phyloP scores from a whole-genome alignment of 1,140 invertebrate genomes.

The Oryzaephilus surinamensis region DNA sequence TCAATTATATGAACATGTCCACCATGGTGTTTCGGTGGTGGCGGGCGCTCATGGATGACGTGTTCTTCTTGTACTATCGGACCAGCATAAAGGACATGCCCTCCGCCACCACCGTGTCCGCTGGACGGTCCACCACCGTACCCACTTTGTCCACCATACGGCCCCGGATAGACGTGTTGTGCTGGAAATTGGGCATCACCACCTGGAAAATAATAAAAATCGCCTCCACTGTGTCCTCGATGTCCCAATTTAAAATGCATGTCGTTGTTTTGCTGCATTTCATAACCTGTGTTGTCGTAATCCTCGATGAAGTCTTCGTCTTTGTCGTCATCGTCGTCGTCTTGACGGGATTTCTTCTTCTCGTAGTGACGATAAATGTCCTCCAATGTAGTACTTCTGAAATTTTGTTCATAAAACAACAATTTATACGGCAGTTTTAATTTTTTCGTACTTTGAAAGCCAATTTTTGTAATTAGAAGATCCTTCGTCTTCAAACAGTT shows the following conservation, averaged over 20 bases:
- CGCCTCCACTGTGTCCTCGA: constrained; percentile 15
- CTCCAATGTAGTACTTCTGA: constrained; percentile 49
- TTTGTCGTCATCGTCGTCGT: constrained; percentile 25
- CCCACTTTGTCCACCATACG: constrained; percentile 5
- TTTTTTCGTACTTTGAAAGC: constrained; percentile 47
- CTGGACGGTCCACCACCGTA: constrained; percentile 2
- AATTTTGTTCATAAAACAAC: neutral
- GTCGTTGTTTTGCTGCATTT: neutral
- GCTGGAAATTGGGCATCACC: constrained; percentile 3
- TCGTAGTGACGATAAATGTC: constrained; percentile 48
- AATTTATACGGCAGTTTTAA: neutral
- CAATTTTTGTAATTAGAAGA: constrained; percentile 57
- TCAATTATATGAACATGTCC: no score
- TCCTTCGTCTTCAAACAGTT: constrained; percentile 51
- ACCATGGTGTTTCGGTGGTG: constrained; percentile 30
- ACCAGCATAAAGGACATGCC: neutral
- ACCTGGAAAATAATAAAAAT: constrained; percentile 9
- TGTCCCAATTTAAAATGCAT: constrained; percentile 12
- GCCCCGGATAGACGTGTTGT: no score
- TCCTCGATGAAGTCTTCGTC: constrained; percentile 30
- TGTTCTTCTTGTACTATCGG: constrained; percentile 1
- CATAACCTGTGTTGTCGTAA: constrained; percentile 41
- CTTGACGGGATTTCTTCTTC: constrained; percentile 24
- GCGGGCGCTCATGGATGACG: constrained; percentile 8
- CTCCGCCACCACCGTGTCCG: constrained; percentile 8